Conservation (phyloP, 1,140 invertebrate species). For the Lepeophtheirus salmonis region DNA sequence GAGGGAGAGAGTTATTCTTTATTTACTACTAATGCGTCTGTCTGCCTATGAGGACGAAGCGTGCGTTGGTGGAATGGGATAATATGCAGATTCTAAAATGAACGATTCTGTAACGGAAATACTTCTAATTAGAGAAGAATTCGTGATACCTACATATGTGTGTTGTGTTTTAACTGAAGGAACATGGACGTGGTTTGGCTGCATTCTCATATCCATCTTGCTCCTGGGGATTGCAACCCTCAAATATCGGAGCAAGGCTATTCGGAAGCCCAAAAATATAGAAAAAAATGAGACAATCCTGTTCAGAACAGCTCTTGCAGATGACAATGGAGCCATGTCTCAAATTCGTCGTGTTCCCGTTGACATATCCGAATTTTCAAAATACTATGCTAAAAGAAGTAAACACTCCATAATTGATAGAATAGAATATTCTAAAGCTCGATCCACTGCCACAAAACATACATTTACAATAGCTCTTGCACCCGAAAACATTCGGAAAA, state of each 20-base stretch:
- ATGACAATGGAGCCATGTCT: not conserved
- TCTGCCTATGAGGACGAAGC: no score
- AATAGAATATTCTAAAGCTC: not conserved
- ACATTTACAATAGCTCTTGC: not conserved
- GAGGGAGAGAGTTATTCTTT: no score
- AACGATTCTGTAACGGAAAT: no score
- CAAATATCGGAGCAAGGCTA: conserved; percentile 22
- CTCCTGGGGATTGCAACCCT: conserved; percentile 22
- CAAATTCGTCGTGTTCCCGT: not conserved
- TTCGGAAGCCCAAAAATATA: not conserved
- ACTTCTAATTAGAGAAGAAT: no score
- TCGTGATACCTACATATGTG: conserved; percentile 3
- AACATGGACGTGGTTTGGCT: conserved; percentile 23
- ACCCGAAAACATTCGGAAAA: not conserved
- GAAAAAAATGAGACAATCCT: not conserved
- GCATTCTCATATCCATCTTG: conserved; percentile 20
- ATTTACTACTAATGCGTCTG: no score
- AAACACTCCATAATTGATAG: not conserved
- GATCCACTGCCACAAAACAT: not conserved
- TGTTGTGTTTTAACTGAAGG: conserved; percentile 23
- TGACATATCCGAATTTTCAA: not conserved
- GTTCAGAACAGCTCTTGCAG: not conserved
- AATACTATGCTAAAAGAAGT: not conserved
- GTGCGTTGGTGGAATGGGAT: no score
- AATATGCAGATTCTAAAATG: no score